Conservation (phyloP, 2,113 vertebrate genomes). For the Sialia sialis region DNA sequence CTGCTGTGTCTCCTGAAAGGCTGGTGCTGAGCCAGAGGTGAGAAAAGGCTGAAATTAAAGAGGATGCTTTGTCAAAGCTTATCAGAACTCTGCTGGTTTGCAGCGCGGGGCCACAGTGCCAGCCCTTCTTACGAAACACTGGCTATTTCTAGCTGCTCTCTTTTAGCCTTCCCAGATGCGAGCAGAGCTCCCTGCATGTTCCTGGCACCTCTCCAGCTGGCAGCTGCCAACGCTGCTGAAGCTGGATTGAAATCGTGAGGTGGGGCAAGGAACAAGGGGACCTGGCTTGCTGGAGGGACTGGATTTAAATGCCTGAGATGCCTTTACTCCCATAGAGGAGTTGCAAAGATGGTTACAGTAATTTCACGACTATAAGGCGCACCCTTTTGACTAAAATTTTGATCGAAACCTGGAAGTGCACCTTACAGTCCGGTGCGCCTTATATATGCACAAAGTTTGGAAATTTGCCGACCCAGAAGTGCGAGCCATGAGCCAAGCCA, state of each 20-base stretch:
- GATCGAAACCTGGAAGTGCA: no score
- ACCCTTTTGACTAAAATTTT: no score
- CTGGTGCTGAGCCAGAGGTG: background rate
- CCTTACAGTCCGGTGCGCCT: no score
- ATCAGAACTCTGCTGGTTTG: background rate
- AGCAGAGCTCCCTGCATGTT: background rate
- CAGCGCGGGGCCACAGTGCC: accelerated
- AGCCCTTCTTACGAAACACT: background rate
- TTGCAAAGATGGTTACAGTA: background rate
- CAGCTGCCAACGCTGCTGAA: background rate
- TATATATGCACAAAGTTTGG: no score
- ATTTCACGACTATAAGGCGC: no score
- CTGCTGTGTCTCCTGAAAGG: background rate
- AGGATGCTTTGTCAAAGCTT: background rate
- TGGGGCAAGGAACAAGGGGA: background rate
- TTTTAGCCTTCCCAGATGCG: background rate
- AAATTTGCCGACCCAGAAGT: no score
- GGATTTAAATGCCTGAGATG: background rate
- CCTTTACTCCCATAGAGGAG: background rate
- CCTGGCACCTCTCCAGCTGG: background rate
- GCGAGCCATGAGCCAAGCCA: no score
- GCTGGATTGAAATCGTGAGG: accelerated
- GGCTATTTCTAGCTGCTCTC: background rate
- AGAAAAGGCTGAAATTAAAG: background rate
- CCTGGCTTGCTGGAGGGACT: background rate